Percentiles rank a stretch among this genome's conserved stretches.
phyloP scores from a whole-genome alignment of 2,797 vertebrate genomes.

The Acipenser ruthenus region DNA sequence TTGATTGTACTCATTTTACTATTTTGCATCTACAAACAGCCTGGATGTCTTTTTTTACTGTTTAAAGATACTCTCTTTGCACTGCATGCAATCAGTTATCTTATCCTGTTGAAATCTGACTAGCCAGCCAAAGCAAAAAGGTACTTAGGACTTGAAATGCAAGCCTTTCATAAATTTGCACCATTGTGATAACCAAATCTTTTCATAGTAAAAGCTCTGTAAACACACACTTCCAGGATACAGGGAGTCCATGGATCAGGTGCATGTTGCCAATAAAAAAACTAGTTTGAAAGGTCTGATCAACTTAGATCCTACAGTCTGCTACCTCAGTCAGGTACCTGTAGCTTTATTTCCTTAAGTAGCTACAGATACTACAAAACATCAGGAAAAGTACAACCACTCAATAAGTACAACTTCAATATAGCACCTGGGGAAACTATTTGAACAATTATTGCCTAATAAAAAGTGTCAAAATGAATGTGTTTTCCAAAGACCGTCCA shows the following conservation, averaged over 20 bases:
- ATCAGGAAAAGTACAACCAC: no score
- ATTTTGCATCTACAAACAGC: neutral
- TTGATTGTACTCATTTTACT: no score
- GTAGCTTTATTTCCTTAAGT: no score
- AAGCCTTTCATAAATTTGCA: constrained; percentile 33
- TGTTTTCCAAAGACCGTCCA: no score
- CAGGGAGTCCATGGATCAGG: constrained; percentile 13
- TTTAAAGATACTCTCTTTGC: constrained; percentile 15
- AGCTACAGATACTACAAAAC: no score
- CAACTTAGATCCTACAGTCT: neutral
- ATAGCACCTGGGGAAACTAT: no score
- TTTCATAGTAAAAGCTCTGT: constrained; percentile 18
- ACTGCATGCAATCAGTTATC: constrained; percentile 6
- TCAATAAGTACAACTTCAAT: no score
- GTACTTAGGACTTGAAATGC: constrained; percentile 16
- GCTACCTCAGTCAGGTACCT: no score
- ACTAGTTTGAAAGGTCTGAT: neutral
- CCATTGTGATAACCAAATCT: constrained; percentile 32
- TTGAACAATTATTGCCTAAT: no score
- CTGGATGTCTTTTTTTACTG: constrained; percentile 3
- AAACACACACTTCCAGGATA: constrained; percentile 15
- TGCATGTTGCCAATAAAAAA: neutral
- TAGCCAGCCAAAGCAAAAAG: constrained; percentile 11
- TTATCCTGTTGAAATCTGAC: constrained; percentile 15
- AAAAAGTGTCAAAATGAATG: no score